Base-by-base conservation (phyloP, 64 coral and sea anemone genomes). In the Dendrophyllia cribrosa region DNA sequence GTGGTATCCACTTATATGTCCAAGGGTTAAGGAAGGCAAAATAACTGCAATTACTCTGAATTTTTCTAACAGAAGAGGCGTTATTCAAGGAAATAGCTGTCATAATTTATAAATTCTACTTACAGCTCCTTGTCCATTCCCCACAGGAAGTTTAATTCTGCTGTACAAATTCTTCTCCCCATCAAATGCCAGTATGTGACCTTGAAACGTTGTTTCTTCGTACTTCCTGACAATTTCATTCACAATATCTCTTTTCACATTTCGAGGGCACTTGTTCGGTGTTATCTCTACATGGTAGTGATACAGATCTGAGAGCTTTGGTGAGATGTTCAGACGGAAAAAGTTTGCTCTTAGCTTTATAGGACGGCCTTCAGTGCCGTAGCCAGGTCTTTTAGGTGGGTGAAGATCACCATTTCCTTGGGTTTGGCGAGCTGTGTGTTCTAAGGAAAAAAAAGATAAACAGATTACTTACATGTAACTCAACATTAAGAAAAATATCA, bases 141-240 rank as follows among this genome's bases (percentile, higher is more conserved):
- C 61, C 79, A n/a, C 6, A 77, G 90, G 90, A 24, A 96, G 63
- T 89, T 50, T 62, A 2, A 85, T 83, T 24, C 90, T 93, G 56
- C 95, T 89, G 51, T 96, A 96, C 4, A 96, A 58, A 46, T 93
- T 93, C 79, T 86, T 96, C 62, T 85, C 60, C 5, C 95, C 95
- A 93, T 96, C 95, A 92, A 93, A 96, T 59, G 95, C 95, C 4
- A 90, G 95, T 43, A 58, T 66, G 9, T 70, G 81, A 20, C 90
- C 78, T 22, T 52, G 7, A 59, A 96, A 96, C 24, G n/a, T 58
- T 13, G 21, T 24, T 14, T 70, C 26, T 53, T 79, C 67, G 46
- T 93, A 85, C 60, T 63, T 86, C 4, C 51, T 24, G 16, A 79
- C 76, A 25, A 89, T 48, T 47, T 59, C 69, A 67, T 89, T 78